A percentile compares a stretch with the other conserved stretches of the same genome.
These are phyloP conservation scores for Paguma larvata DNA, from an alignment of 2,797 vertebrate genomes.

Conservation along the genomic window DNA sequence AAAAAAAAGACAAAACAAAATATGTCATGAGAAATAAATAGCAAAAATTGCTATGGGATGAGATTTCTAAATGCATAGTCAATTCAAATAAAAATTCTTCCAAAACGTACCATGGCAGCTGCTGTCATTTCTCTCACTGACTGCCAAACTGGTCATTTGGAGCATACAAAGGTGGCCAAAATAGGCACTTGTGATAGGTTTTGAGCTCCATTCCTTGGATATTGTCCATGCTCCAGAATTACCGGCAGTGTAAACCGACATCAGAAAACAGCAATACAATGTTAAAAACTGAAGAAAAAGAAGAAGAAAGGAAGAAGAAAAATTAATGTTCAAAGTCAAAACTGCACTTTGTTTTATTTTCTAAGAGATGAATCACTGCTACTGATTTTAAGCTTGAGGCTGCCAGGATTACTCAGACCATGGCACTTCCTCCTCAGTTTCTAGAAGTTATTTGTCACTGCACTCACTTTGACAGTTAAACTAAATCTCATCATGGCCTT, in stretches of 20 bases:
- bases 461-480: background rate
- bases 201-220: background rate
- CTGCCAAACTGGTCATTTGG: background rate
- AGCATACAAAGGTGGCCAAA: background rate
- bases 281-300: background rate
- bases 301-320: background rate
- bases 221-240: background rate
- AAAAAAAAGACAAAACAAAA: background rate
- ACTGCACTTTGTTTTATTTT: background rate
- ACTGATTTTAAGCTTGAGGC: background rate
- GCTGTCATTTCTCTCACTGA: background rate
- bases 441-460: constrained; percentile 8
- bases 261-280: background rate
- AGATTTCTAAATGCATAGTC: background rate
- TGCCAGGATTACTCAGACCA: background rate
- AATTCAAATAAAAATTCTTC: background rate
- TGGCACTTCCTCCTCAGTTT: background rate
- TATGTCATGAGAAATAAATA: background rate
- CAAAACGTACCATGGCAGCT: background rate
- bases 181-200: background rate
- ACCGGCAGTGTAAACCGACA: background rate
- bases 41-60: background rate
- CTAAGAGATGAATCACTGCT: background rate
- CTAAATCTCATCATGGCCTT: constrained; percentile 11
- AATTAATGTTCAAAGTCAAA: background rate